Conservation (phyloP, 2,888 invertebrate genomes). For the Scaptomyza tumidula region DNA sequence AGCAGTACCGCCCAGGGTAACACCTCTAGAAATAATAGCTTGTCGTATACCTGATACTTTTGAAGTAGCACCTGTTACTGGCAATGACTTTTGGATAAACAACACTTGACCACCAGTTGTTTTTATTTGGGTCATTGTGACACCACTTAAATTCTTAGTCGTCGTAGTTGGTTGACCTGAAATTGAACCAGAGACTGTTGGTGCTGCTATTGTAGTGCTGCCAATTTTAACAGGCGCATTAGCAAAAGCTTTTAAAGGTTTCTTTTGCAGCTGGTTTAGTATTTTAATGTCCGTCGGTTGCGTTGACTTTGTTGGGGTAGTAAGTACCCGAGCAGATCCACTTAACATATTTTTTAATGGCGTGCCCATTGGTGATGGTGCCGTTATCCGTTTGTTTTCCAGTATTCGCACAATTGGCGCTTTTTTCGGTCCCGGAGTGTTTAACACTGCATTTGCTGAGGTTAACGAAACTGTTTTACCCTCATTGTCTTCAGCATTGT, state of each 20-base stretch:
- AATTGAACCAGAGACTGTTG: slow-evolving; percentile 3
- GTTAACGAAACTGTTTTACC: slow-evolving; percentile 15
- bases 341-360: slow-evolving; percentile 47
- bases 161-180: slow-evolving; percentile 38
- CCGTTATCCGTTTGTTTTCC: slow-evolving; percentile 60
- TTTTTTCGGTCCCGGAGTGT: slow-evolving; percentile 75
- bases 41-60: slow-evolving; percentile 53
- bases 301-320: slow-evolving; percentile 30
- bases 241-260: slow-evolving; percentile 39
- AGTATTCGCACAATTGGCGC: slow-evolving; percentile 51
- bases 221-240: slow-evolving; percentile 53
- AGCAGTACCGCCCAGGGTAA: slow-evolving; percentile 45
- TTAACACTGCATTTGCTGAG: slow-evolving; percentile 54
- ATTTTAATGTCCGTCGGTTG: slow-evolving; percentile 60
- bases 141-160: slow-evolving; percentile 25
- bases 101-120: slow-evolving; percentile 85
- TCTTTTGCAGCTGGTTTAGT: slow-evolving; percentile 55
- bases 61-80: slow-evolving; percentile 8
- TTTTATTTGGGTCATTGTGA: slow-evolving; percentile 70
- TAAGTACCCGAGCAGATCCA: slow-evolving; percentile 37
- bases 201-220: slow-evolving; percentile 64
- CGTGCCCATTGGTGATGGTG: slow-evolving; percentile 37
- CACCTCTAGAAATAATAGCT: slow-evolving; percentile 58
- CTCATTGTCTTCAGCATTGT: slow-evolving; percentile 20
- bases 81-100: slow-evolving; percentile 83